Evolutionary conservation across 2,888 invertebrate genomes (phyloP).

Genomic region (Hydroisotoma schaefferi): DNA sequence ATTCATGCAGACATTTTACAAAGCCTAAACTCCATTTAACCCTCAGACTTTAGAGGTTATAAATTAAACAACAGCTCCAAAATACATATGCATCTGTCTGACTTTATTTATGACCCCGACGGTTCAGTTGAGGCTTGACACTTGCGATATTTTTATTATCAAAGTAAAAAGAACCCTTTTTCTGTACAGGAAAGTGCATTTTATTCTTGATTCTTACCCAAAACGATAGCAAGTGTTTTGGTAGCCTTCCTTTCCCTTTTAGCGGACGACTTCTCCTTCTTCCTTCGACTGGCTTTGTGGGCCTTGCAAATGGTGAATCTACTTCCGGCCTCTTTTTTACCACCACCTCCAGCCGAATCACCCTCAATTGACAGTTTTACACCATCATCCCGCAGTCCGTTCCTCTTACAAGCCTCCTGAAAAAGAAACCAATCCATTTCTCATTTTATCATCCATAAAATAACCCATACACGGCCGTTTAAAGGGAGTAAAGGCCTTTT

Average conservation of each 20-base stretch:
- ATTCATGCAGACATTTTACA: too few relatives aligned
- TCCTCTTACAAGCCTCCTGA: slow-evolving; percentile 43
- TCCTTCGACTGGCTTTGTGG: slow-evolving; percentile 91
- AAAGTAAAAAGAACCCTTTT: too few relatives aligned
- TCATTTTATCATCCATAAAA: neutral
- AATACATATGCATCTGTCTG: too few relatives aligned
- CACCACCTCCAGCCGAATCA: slow-evolving; percentile 53
- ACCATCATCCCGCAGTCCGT: slow-evolving; percentile 33
- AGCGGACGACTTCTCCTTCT: slow-evolving; percentile 87
- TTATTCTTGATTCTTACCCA: too few relatives aligned
- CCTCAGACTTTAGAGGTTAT: too few relatives aligned
- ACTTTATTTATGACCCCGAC: neutral
- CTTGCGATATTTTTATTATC: neutral
- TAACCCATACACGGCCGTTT: too few relatives aligned
- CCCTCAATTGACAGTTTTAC: slow-evolving; percentile 26
- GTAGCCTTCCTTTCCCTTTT: slow-evolving; percentile 96
- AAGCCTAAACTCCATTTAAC: too few relatives aligned
- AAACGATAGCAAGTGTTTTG: slow-evolving; percentile 95
- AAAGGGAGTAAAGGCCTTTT: neutral
- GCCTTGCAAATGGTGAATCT: slow-evolving; percentile 89
- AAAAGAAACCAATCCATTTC: neutral
- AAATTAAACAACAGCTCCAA: too few relatives aligned
- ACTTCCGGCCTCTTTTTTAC: slow-evolving; percentile 67
- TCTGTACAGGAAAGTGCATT: neutral
- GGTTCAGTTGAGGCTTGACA: neutral